Conservation (phyloP, 2,113 vertebrate species). For the Pseudois nayaur region DNA sequence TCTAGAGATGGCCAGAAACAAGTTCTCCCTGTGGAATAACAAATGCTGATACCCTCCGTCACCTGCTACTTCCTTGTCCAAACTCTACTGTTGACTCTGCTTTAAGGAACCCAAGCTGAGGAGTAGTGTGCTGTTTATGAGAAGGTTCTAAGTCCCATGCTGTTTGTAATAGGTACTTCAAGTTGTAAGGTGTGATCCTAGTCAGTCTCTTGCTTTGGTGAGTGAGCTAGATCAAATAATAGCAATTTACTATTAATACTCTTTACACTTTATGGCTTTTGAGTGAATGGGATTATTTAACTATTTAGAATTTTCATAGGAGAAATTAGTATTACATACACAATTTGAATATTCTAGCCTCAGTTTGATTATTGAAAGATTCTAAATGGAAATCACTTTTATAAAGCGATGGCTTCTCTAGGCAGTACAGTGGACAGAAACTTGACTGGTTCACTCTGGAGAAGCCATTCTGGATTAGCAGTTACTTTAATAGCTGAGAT, state of each 20-base stretch:
- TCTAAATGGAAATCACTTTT: neutral
- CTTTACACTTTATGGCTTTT: neutral
- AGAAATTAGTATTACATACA: neutral
- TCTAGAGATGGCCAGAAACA: neutral
- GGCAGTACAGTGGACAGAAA: neutral
- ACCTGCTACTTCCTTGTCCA: neutral
- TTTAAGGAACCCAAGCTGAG: neutral
- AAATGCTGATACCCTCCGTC: neutral
- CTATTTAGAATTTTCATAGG: neutral
- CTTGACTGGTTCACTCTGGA: neutral
- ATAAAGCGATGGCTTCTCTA: neutral
- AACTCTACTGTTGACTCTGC: neutral
- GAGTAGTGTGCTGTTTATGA: neutral
- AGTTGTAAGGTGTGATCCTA: neutral
- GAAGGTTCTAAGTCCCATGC: neutral
- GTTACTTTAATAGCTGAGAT: neutral
- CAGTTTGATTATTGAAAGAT: neutral
- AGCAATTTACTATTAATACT: neutral
- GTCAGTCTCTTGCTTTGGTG: neutral
- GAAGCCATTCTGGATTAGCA: neutral
- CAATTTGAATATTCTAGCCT: neutral
- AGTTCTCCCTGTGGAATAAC: neutral
- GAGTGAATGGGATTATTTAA: neutral
- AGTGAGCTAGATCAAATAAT: neutral
- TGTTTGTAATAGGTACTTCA: neutral